Percentiles rank a stretch among this genome's conserved stretches.
Conservation (phyloP, 2,113 vertebrate genomes). For the Atherinomorus stipes region DNA sequence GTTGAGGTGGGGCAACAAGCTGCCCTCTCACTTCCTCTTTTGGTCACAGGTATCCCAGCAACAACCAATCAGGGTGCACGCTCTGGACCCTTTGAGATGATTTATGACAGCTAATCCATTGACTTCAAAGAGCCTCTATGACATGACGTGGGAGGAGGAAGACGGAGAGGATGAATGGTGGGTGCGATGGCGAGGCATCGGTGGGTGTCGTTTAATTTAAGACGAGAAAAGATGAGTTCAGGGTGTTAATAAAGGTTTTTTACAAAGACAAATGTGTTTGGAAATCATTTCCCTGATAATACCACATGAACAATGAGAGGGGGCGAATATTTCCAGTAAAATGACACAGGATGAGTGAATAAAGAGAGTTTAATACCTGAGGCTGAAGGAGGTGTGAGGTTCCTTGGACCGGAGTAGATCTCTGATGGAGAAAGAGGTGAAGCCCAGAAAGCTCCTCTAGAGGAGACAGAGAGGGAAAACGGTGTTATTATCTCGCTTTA, state of each 20-base stretch:
- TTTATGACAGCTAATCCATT: not conserved
- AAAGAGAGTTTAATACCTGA: conserved; percentile 50
- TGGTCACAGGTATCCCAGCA: conserved; percentile 53
- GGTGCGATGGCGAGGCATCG: no score
- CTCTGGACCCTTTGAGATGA: not conserved
- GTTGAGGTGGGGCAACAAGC: conserved; percentile 2
- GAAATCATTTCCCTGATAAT: no score
- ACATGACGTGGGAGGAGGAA: not conserved
- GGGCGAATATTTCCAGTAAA: no score
- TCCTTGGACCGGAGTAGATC: conserved; percentile 58
- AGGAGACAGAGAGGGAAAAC: not conserved
- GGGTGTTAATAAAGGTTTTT: no score
- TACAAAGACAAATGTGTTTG: no score
- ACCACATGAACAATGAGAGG: no score
- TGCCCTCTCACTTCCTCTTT: conserved; percentile 56
- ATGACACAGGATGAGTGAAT: no score
- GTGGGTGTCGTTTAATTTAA: no score
- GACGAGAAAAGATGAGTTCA: not conserved
- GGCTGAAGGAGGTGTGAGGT: conserved; percentile 35
- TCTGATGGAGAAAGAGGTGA: conserved; percentile 69
- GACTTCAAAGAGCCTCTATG: not conserved
- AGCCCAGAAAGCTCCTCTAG: conserved; percentile 56
- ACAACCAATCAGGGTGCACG: conserved; percentile 45
- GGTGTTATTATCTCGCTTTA: no score
- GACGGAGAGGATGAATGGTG: not conserved